Evolutionary conservation across 2,113 vertebrate genomes (phyloP).

Genomic region (Hystrix cristata): DNA sequence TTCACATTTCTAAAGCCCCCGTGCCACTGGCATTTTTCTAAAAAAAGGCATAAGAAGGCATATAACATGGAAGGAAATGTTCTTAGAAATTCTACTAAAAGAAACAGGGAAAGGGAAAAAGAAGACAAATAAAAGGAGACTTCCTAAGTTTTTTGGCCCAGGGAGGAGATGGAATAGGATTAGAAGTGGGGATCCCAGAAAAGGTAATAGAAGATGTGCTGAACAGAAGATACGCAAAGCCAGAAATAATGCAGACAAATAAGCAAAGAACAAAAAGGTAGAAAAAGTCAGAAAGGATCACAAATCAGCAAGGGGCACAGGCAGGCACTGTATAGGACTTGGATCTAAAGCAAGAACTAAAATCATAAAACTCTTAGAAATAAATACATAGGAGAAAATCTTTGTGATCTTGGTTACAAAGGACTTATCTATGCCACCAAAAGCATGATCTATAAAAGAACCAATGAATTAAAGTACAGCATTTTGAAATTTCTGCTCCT

Average conservation of each 20-base stretch:
- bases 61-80: neutral
- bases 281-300: neutral
- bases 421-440: neutral
- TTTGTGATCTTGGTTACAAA: neutral
- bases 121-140: neutral
- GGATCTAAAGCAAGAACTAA: neutral
- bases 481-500: conserved; percentile 25
- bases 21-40: neutral
- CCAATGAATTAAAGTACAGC: neutral
- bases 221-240: neutral
- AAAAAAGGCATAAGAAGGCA: neutral
- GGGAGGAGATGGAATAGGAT: neutral
- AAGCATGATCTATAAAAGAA: neutral
- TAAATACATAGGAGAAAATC: neutral
- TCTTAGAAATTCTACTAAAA: conserved; percentile 28
- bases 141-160: neutral
- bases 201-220: neutral
- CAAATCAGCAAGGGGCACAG: neutral
- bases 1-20: neutral
- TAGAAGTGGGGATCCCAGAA: neutral
- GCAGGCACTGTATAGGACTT: neutral
- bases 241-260: neutral
- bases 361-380: neutral
- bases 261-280: neutral
- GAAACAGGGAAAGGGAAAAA: conserved; percentile 3